A percentile compares a stretch with the other conserved stretches of the same genome.
Conservation (phyloP, 2,888 invertebrate species). For the Odontocolon sp. region DNA sequence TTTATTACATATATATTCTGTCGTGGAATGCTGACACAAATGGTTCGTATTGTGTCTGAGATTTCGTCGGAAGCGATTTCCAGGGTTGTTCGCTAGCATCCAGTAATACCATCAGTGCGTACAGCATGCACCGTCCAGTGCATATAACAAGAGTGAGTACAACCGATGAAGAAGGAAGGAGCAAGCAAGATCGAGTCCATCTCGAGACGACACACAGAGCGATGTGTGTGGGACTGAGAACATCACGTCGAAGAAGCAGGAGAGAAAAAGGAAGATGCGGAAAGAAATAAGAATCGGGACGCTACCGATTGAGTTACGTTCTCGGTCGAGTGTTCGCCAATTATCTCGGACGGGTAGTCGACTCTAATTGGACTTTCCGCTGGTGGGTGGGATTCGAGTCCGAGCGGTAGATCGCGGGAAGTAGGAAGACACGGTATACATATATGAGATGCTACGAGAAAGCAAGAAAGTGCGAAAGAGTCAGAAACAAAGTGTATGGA, state of each 20-base stretch:
- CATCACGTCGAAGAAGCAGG: neutral
- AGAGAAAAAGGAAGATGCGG: neutral
- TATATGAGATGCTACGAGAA: neutral
- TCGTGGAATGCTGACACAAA: no score
- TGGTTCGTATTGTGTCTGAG: neutral
- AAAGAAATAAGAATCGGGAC: constrained; percentile 63
- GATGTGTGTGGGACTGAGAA: constrained; percentile 2
- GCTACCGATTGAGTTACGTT: constrained; percentile 76
- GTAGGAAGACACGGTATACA: constrained; percentile 22
- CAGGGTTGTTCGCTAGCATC: constrained; percentile 40
- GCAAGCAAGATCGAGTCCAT: neutral
- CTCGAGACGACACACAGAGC: neutral
- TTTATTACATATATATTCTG: no score
- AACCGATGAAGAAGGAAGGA: constrained; percentile 12
- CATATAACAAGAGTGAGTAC: no score
- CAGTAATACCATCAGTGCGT: constrained; percentile 52
- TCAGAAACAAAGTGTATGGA: no score
- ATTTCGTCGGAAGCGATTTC: constrained; percentile 56
- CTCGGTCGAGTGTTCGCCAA: constrained; percentile 75
- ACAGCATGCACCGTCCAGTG: constrained; percentile 18
- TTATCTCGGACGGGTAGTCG: constrained; percentile 76
- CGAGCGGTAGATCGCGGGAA: constrained; percentile 61
- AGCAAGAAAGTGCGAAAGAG: neutral
- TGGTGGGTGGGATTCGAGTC: constrained; percentile 73
- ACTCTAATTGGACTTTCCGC: constrained; percentile 77